Base-by-base conservation (phyloP, 2,797 vertebrate genomes). In the Valencia hispanica region DNA sequence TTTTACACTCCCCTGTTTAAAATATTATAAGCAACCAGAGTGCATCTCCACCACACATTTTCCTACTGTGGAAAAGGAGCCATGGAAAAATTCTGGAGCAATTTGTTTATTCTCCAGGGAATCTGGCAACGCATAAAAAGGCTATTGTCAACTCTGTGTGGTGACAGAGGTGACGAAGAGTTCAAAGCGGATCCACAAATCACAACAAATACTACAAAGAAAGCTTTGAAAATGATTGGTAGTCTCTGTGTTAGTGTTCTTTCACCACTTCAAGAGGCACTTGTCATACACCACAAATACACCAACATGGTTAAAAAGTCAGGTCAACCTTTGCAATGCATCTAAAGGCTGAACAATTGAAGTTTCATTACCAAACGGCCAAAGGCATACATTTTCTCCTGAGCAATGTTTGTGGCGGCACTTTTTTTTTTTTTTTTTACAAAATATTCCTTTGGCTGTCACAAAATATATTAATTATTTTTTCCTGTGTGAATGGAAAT, bases 191-290 rank as follows among this genome's bases (percentile, higher is more conserved):
- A 70, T n/a, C 55, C 7, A 12, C 32, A 11, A 0, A 47, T 9
- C 51, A 61, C 45, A 72, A 22, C 50, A 73, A 34, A 68, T 18
- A 5, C 36, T 39, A 41, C 71, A 30, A 57, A 39, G 55, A 25
- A 5, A n/a, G 39, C 36, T 70, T 71, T 34, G 18, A 66, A 66
- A 66, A 66, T 66, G 63, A 66, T n/a, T 66, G 63, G 36, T 66
- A 36, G 11, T 39, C 34, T 65, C 34, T 2, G 63, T n/a, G 36
- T 65, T 41, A 14, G 10, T 66, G 20, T 65, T 65, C 25, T 39
- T 66, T 15, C 5, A 2, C 22, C 22, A 41, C 36, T 36, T 66
- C 36, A 66, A 66, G 22, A 66, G 36, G 36, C 63, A 36, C 59
- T 36, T 36, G 34, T 34, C 57, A 34, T 8, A 22, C 18, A n/a